Percentiles rank a stretch among this genome's conserved stretches.
These are phyloP conservation scores for Lates japonicus DNA, from an alignment of 2,797 vertebrate genomes.

Conservation along the genomic window DNA sequence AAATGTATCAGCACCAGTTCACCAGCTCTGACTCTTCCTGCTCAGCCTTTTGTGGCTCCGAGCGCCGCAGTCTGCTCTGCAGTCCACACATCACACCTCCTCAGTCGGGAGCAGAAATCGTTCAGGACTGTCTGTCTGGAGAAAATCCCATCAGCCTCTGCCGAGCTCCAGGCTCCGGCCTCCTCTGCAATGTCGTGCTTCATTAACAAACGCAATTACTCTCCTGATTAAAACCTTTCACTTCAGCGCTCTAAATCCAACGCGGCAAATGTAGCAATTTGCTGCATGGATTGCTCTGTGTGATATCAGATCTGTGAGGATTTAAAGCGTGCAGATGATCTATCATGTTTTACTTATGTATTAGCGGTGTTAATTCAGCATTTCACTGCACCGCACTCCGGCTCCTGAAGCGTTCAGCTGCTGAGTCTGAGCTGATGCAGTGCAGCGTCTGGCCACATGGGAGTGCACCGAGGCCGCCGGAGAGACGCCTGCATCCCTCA, in stretches of 20 bases:
- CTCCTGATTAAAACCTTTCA: constrained; percentile 71
- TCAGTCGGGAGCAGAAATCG: constrained; percentile 37
- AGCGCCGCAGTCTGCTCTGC: constrained; percentile 58
- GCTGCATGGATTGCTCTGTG: constrained; percentile 64
- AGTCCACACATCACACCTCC: constrained; percentile 59
- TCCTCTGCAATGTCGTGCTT: constrained; percentile 60
- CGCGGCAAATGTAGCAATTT: constrained; percentile 68
- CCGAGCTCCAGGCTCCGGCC: constrained; percentile 38
- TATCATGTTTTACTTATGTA: constrained; percentile 62
- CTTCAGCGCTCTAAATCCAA: constrained; percentile 54
- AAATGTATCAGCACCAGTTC: not conserved
- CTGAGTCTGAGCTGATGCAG: constrained; percentile 22
- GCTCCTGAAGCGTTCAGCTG: constrained; percentile 36
- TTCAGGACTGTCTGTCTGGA: constrained; percentile 60
- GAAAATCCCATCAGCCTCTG: constrained; percentile 49
- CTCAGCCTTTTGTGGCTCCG: constrained; percentile 16
- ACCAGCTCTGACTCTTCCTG: not conserved
- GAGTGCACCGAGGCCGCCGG: constrained; percentile 49
- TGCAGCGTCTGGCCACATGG: constrained; percentile 61
- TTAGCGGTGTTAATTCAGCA: constrained; percentile 51
- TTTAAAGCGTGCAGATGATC: constrained; percentile 53
- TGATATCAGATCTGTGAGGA: constrained; percentile 58
- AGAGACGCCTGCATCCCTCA: not conserved
- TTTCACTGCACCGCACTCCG: constrained; percentile 34
- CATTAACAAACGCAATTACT: constrained; percentile 74